Evolutionary conservation across 2,113 vertebrate genomes (phyloP), one percentile per base, ranked within the genome.

Genomic region (Telmatochromis sp.): DNA sequence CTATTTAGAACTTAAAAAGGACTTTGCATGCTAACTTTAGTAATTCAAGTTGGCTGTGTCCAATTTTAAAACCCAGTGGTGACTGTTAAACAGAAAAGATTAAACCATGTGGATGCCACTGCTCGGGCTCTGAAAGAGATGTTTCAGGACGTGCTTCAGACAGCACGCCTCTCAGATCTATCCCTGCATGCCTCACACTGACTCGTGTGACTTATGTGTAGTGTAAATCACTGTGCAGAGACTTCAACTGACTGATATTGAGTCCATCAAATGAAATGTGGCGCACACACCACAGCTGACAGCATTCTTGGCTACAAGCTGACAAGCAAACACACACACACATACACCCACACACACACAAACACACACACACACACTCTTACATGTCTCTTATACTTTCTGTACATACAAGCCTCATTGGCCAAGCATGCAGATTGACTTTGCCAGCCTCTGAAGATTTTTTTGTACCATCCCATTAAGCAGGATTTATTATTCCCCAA

Each of bases 381-480:
- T 26, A 26, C 13, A 73, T 58, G 28, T 58, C 11, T 90, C 73
- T 40, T 55, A 84, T 63, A 60, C 57, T 86, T 87, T 90, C 85
- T 81, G 58, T 89, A 79, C 83, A 91, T 92, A 70, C 85, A 83
- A 84, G 86, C 81, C 82, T 92, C 84, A 88, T 78, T 89, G 90
- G 84, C 82, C 26, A 65, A 84, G 82, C 86, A 91, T 93, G 87
- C 92, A 93, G 91, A 94, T 91, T 92, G 86, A 94, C 93, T 91
- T 91, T 93, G 26, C 26, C 26, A 26, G 26, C 26, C 26, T 21
- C 21, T 21, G 21, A 21, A 21, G 73, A 88, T 91, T 94, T 80
- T 91, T 92, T 91, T 91, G 91, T 92, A 93, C 89, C 89, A 89
- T 96, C 86, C 94, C 95, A 95, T 96, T 96, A 95, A 92, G 85